phyloP scores from a whole-genome alignment of 2,113 vertebrate genomes.

The Nannobrachium achirus region DNA sequence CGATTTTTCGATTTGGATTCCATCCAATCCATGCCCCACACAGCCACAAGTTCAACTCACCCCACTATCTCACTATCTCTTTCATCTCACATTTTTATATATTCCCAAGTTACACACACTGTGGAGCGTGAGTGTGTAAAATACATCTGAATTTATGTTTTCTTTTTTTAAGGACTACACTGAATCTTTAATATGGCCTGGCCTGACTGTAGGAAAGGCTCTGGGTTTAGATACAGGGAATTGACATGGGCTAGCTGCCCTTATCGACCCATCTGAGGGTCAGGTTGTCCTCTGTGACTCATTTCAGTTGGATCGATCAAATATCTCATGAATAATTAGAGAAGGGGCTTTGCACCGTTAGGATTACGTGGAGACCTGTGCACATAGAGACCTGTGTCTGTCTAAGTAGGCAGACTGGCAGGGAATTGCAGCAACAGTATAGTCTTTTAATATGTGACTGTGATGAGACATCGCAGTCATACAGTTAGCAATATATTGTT shows the following conservation, averaged over 20 bases:
- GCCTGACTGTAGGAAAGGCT: background rate
- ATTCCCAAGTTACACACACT: too few species aligned
- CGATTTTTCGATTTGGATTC: too few species aligned
- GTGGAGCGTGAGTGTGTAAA: too few species aligned
- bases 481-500: too few species aligned
- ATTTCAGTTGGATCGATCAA: constrained; percentile 40
- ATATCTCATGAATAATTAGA: constrained; percentile 2
- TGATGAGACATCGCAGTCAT: background rate
- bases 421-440: background rate
- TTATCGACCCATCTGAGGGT: constrained; percentile 3
- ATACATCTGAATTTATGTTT: background rate
- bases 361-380: too few species aligned
- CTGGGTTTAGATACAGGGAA: constrained; percentile 5
- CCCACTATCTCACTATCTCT: background rate
- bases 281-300: constrained; percentile 12
- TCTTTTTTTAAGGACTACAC: constrained; percentile 6
- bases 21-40: background rate
- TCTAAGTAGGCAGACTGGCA: too few species aligned
- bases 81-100: background rate
- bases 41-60: too few species aligned
- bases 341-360: constrained; percentile 2
- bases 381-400: too few species aligned
- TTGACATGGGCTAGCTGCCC: background rate
- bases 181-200: constrained; percentile 21
- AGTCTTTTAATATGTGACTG: background rate